Evolutionary conservation across 1,140 invertebrate genomes (phyloP), one percentile per base, ranked within the genome.

Genomic region (Drosophila tropicalis): DNA sequence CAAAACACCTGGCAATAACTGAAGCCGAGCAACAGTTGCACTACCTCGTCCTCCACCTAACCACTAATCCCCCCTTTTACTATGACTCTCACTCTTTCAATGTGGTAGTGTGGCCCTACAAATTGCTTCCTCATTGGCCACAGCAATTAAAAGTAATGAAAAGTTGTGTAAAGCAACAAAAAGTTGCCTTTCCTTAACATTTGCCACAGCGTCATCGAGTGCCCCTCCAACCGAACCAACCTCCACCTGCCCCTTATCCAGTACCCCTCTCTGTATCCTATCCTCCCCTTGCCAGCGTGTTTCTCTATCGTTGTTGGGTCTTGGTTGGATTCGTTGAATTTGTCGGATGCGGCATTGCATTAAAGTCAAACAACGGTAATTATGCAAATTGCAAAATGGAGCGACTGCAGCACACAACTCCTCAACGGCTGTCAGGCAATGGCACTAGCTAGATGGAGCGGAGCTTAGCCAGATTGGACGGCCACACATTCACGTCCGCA

Each of bases 371-470:
- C 84, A 87, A 87, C 84, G 84, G 84, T 87, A 89, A 87, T 87
- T 87, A 87, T 87, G 84, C 84, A 87, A 87, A 87, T 87, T 87
- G 84, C 84, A 87, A 89, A 76, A 87, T 86, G 79, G 79, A 83
- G 83, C 81, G 65, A 72, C 57, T 66, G 56, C 64, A 68, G 55
- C 61, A 61, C 12, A 39, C 36, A 1, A n/a, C 55, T 56, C 65
- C 40, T 36, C 79, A 62, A 56, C 70, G 66, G 54, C 69, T 67
- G 76, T 79, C 79, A 77, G 64, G 63, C 66, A 64, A 44, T 40
- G 40, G 36, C 40, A 62, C 7, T 36, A 12, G 34, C 34, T 36
- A 36, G 10, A 54, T 47, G 63, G 61, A 68, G 44, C 41, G 51
- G 44, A 51, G 70, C 34, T 58, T 39, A 71, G 57, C 41, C 67